These are phyloP conservation scores for Atlantisia rogersi DNA, from an alignment of 2,113 vertebrate species.

Conservation along the genomic window DNA sequence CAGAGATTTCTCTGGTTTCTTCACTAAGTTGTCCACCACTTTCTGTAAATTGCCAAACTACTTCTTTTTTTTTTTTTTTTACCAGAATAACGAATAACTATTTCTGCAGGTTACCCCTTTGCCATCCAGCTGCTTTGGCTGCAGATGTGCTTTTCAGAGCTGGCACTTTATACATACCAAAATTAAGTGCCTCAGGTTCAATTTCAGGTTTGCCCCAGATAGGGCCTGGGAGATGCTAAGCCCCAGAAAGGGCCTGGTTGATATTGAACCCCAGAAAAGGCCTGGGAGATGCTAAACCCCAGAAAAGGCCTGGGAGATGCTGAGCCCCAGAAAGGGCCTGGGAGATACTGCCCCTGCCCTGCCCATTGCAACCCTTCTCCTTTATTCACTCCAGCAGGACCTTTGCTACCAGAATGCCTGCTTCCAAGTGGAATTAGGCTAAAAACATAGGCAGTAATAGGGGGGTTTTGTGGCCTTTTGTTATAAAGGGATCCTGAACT, in stretches of 20 bases:
- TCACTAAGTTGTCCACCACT: accelerated
- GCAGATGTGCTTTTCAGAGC: not conserved
- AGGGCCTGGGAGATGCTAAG: no score
- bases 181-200: not conserved
- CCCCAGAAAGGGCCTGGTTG: not conserved
- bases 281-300: no score
- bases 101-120: not conserved
- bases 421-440: not conserved
- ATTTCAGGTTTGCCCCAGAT: not conserved
- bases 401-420: not conserved
- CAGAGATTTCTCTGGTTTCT: not conserved
- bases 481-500: not conserved
- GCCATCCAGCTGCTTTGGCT: not conserved
- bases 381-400: not conserved
- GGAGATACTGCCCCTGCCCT: not conserved
- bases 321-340: not conserved
- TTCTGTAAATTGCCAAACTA: not conserved
- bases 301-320: no score
- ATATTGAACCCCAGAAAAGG: not conserved
- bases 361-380: not conserved
- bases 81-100: not conserved
- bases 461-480: not conserved
- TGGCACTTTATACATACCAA: not conserved
- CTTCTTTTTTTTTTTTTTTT: not conserved
- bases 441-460: not conserved